A percentile compares a stretch with the other conserved stretches of the same genome.
Evolutionary conservation across 2,888 invertebrate genomes (phyloP).

Genomic region (Zygothrica quintamaculata): DNA sequence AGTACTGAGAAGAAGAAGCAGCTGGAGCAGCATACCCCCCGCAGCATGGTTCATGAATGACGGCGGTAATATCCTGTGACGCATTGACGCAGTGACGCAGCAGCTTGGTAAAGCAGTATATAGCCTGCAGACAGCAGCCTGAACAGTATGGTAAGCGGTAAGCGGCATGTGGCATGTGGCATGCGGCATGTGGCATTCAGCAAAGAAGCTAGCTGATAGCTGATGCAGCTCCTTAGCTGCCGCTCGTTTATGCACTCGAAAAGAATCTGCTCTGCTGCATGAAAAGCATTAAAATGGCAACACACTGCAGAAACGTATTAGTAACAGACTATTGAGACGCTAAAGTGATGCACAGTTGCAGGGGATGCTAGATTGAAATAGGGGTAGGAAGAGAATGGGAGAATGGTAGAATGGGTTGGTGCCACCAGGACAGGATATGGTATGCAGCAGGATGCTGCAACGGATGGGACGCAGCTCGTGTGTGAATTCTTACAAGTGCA

Average conservation of each 20-base stretch:
- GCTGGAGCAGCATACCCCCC: constrained; percentile 15
- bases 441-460: constrained; percentile 44
- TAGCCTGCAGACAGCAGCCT: too few species aligned
- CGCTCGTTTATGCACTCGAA: constrained; percentile 73
- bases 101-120: constrained; percentile 24
- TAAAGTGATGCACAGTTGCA: constrained; percentile 51
- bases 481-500: constrained; percentile 77
- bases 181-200: background rate
- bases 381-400: too few species aligned
- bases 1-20: too few species aligned
- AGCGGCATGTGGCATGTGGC: constrained; percentile 4
- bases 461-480: constrained; percentile 64
- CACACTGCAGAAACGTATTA: constrained; percentile 69
- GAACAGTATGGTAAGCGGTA: too few species aligned
- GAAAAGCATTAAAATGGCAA: constrained; percentile 77
- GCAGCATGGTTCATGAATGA: constrained; percentile 61
- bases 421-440: constrained; percentile 30
- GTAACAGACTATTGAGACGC: constrained; percentile 80
- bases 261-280: constrained; percentile 68
- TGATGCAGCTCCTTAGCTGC: constrained; percentile 54
- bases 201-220: constrained; percentile 29
- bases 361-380: background rate
- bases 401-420: too few species aligned
- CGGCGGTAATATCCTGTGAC: constrained; percentile 80
- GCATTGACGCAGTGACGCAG: constrained; percentile 74